Evolutionary conservation across 1,140 invertebrate species (phyloP).

Genomic region (Limonius californicus): DNA sequence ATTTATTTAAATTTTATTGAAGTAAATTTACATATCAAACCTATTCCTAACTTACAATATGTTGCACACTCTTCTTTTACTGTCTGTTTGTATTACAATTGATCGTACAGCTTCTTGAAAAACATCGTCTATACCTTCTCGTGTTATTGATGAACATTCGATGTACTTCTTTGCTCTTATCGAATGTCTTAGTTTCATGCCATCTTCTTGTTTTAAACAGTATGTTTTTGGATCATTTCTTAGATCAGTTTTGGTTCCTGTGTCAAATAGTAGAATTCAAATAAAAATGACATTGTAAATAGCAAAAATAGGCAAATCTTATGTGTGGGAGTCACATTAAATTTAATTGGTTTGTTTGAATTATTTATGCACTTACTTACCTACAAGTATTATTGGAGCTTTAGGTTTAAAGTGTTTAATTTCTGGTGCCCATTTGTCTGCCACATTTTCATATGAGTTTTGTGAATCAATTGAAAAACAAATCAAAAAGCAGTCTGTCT

Average conservation of each 20-base stretch:
- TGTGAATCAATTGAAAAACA: constrained; percentile 12
- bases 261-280: background rate
- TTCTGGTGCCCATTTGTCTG: constrained; percentile 16
- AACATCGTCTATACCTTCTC: constrained; percentile 7
- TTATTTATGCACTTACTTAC: background rate
- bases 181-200: background rate
- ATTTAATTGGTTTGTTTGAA: background rate
- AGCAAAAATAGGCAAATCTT: too few relatives aligned
- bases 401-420: constrained; percentile 5
- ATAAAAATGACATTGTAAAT: background rate
- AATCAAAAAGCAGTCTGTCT: constrained; percentile 18
- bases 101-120: constrained; percentile 16
- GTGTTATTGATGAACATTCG: constrained; percentile 12
- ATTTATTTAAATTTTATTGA: too few relatives aligned
- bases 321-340: too few relatives aligned
- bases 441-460: constrained; percentile 10
- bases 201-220: background rate
- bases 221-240: background rate
- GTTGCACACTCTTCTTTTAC: background rate
- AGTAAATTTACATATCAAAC: too few relatives aligned
- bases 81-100: background rate
- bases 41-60: too few relatives aligned
- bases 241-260: constrained; percentile 19
- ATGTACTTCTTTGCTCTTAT: constrained; percentile 10
- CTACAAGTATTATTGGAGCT: constrained; percentile 15